Evolutionary conservation across 1,140 invertebrate species (phyloP).

Genomic region (Neodiprion pinetum): DNA sequence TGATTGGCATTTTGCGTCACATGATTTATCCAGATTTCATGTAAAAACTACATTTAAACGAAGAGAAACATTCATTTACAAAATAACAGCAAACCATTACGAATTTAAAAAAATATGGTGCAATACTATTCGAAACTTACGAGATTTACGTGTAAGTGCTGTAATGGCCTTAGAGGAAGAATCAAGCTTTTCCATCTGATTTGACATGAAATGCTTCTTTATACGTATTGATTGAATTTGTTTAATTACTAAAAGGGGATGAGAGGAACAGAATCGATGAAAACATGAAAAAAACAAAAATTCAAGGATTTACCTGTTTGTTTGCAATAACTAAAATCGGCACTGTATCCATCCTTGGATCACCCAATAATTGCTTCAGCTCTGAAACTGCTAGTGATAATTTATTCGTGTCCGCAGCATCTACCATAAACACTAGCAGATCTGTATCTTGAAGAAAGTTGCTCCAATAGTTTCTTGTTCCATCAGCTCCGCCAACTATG

Average conservation of each 20-base stretch:
- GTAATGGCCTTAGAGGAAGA: no score
- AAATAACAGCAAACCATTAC: not conserved
- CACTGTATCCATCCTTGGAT: conserved; percentile 50
- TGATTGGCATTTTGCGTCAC: no score
- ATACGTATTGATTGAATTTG: no score
- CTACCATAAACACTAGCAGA: conserved; percentile 61
- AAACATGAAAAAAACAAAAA: conserved; percentile 8
- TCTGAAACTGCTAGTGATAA: conserved; percentile 47
- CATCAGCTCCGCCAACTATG: conserved; percentile 56
- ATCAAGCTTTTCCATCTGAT: no score
- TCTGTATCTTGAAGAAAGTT: conserved; percentile 63
- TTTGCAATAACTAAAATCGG: conserved; percentile 58
- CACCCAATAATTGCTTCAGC: conserved; percentile 55
- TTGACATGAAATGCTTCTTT: no score
- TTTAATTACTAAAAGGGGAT: not conserved
- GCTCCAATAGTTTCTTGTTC: conserved; percentile 54
- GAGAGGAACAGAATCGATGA: not conserved
- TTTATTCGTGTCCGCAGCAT: conserved; percentile 51
- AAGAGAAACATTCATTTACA: conserved; percentile 10
- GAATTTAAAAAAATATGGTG: not conserved
- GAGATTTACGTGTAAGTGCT: no score
- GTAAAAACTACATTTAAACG: conserved; percentile 14
- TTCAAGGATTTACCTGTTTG: conserved; percentile 52
- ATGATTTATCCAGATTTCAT: no score
- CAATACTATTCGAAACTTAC: not conserved